Conservation (phyloP, 2,113 vertebrate species). For the Corydoras sp. region DNA sequence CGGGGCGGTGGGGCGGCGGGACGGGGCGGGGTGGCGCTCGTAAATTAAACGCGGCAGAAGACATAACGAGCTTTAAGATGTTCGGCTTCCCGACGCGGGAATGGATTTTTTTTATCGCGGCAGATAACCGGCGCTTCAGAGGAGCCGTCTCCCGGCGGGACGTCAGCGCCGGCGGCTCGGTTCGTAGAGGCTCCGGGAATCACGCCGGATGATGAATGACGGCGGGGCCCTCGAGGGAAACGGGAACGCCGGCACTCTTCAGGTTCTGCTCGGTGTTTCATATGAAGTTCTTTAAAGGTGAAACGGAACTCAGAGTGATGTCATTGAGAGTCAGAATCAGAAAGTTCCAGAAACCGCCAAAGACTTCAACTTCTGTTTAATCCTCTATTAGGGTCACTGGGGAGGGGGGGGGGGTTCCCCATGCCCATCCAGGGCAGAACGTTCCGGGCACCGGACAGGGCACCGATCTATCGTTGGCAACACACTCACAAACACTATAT, state of each 20-base stretch:
- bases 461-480: no score
- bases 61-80: not conserved
- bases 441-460: no score
- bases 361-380: no score
- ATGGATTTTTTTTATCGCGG: not conserved
- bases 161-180: not conserved
- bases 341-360: no score
- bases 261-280: not conserved
- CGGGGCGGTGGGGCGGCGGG: no score
- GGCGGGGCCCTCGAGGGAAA: not conserved
- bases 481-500: no score
- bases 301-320: not conserved
- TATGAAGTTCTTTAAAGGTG: not conserved
- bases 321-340: no score
- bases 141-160: not conserved
- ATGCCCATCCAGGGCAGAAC: no score
- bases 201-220: not conserved
- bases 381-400: no score
- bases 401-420: no score
- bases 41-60: conserved; percentile 19
- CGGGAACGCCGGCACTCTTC: not conserved
- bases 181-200: conserved; percentile 3
- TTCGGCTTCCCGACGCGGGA: not conserved
- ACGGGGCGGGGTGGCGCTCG: not conserved
- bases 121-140: conserved; percentile 2